Percentiles rank a stretch among this genome's conserved stretches.
Conservation (phyloP, 1,140 invertebrate genomes). For the Zaprionus lachaisei region DNA sequence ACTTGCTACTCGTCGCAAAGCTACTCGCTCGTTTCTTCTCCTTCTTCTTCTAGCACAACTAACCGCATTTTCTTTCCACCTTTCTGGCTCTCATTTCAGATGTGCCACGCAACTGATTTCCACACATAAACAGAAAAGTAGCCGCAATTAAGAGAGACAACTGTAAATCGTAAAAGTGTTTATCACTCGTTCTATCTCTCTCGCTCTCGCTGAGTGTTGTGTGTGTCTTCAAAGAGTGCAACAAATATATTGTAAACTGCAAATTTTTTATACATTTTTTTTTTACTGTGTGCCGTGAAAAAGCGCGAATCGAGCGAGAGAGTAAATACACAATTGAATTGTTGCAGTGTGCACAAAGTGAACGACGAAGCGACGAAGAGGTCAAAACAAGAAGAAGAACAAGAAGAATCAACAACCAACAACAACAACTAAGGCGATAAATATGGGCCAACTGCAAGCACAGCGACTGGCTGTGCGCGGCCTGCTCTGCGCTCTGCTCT, state of each 20-base stretch:
- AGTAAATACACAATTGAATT: slow-evolving; percentile 37
- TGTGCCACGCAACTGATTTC: slow-evolving; percentile 22
- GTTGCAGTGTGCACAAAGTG: slow-evolving; percentile 32
- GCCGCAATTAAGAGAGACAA: slow-evolving; percentile 16
- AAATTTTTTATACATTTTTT: slow-evolving; percentile 51
- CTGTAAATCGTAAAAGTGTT: slow-evolving; percentile 7
- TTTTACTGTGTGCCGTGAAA: slow-evolving; percentile 37
- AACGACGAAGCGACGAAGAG: slow-evolving; percentile 5
- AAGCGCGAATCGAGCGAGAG: slow-evolving; percentile 15
- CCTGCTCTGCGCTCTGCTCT: slow-evolving; percentile 56
- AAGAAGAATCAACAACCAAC: slow-evolving; percentile 12
- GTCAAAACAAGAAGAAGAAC: slow-evolving; percentile 23
- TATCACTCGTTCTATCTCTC: neutral
- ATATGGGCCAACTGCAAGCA: slow-evolving; percentile 68
- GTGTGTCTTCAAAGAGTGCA: slow-evolving; percentile 30
- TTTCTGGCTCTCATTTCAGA: slow-evolving; percentile 28
- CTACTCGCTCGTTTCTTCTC: neutral
- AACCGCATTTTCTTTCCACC: slow-evolving; percentile 15
- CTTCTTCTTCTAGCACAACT: slow-evolving; percentile 1
- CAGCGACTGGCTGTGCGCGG: slow-evolving; percentile 57
- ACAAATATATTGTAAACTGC: slow-evolving; percentile 41
- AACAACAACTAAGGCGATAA: slow-evolving; percentile 17
- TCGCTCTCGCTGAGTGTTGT: neutral
- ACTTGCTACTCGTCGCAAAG: slow-evolving; percentile 1
- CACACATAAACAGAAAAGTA: slow-evolving; percentile 14